These are phyloP conservation scores for Semotilus atromaculatus DNA, from an alignment of 2,797 vertebrate genomes.

Conservation along the genomic window DNA sequence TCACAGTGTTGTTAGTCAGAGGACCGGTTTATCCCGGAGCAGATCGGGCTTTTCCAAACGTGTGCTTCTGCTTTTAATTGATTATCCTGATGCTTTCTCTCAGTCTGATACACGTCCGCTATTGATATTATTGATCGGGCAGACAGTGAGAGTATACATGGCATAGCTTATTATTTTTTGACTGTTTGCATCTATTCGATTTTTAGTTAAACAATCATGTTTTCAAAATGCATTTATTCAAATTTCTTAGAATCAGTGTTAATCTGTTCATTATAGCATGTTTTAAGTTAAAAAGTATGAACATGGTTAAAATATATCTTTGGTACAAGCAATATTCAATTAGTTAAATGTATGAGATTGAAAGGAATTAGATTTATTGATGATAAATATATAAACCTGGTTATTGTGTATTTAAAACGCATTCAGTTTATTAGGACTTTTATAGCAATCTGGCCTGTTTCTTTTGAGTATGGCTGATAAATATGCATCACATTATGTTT, in stretches of 20 bases:
- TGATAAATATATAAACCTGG: too few species aligned
- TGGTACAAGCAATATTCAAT: too few species aligned
- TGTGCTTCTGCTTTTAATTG: not conserved
- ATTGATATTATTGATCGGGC: not conserved
- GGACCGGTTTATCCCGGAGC: not conserved
- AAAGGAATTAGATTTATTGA: too few species aligned
- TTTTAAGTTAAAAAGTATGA: too few species aligned
- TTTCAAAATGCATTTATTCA: too few species aligned
- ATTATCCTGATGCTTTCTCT: not conserved
- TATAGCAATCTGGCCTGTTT: not conserved
- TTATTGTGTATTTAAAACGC: not conserved
- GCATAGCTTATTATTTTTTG: not conserved
- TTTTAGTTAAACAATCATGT: too few species aligned
- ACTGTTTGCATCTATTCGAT: not conserved
- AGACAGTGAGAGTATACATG: not conserved
- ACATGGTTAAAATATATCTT: too few species aligned
- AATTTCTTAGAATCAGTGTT: too few species aligned
- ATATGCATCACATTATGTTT: not conserved
- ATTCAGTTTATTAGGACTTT: not conserved
- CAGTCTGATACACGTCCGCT: not conserved
- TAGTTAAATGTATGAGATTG: too few species aligned
- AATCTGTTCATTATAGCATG: too few species aligned
- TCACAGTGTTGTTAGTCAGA: not conserved
- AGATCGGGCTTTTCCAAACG: not conserved
- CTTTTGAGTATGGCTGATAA: not conserved